Evolutionary conservation across 2,888 invertebrate genomes (phyloP).

Genomic region (Chaitophorus viminalis): DNA sequence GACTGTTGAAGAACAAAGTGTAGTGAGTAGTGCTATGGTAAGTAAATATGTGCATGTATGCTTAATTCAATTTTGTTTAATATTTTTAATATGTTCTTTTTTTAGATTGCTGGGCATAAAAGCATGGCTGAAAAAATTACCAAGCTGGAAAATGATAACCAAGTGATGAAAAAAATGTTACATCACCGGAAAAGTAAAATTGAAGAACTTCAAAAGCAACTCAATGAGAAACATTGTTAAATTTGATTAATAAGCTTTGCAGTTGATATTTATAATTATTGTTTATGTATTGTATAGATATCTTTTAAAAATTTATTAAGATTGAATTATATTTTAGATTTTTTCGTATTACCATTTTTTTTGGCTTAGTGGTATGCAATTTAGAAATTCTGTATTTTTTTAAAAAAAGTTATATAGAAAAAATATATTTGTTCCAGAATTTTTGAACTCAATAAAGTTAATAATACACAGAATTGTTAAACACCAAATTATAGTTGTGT

Average conservation of each 20-base stretch:
- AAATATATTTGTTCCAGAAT: too few relatives aligned
- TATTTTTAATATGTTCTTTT: slow-evolving; percentile 7
- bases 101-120: slow-evolving; percentile 39
- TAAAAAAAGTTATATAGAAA: too few relatives aligned
- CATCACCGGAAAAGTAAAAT: slow-evolving; percentile 53
- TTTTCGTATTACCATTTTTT: too few relatives aligned
- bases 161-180: slow-evolving; percentile 50
- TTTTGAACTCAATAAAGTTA: too few relatives aligned
- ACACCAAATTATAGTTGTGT: too few relatives aligned
- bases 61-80: not conserved
- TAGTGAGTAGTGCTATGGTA: slow-evolving; percentile 48
- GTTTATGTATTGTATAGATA: not conserved
- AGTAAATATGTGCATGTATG: not conserved
- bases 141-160: slow-evolving; percentile 50
- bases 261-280: not conserved
- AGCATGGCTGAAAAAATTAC: slow-evolving; percentile 43
- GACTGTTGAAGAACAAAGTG: slow-evolving; percentile 51
- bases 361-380: too few relatives aligned
- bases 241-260: not conserved
- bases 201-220: slow-evolving; percentile 57
- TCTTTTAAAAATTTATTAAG: not conserved
- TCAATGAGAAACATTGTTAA: slow-evolving; percentile 1
- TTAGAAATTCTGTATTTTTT: too few relatives aligned
- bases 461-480: too few relatives aligned
- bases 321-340: not conserved